Percentiles rank a stretch among this genome's conserved stretches.
phyloP scores from a whole-genome alignment of 2,113 vertebrate species.

The Cranoglanis bouderius region DNA sequence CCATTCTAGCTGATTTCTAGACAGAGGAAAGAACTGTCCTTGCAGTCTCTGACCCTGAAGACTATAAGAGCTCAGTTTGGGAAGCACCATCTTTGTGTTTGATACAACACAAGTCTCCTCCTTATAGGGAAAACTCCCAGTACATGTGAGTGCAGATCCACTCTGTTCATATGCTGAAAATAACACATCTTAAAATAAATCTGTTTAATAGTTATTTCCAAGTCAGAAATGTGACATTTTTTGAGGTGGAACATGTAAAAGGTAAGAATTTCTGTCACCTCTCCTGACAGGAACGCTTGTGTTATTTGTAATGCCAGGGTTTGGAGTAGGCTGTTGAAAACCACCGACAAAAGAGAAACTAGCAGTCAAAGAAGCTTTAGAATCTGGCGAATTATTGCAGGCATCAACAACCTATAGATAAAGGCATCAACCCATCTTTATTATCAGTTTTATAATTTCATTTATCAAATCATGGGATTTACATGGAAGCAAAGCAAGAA shows the following conservation, averaged over 20 bases:
- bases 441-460: too few relatives aligned
- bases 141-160: neutral
- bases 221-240: neutral
- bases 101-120: neutral
- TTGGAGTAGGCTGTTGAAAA: conserved; percentile 16
- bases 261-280: neutral
- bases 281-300: neutral
- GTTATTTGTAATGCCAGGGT: conserved; percentile 18
- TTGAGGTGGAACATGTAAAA: neutral
- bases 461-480: too few relatives aligned
- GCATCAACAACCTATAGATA: conserved; percentile 65
- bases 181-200: neutral
- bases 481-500: neutral
- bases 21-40: conserved; percentile 65
- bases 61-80: conserved; percentile 39
- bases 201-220: neutral
- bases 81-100: conserved; percentile 22
- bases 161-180: conserved; percentile 33
- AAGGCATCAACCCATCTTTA: conserved; percentile 6
- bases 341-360: neutral
- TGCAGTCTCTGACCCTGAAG: conserved; percentile 63
- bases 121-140: conserved; percentile 17
- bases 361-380: conserved; percentile 14
- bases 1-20: conserved; percentile 67
- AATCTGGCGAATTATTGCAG: conserved; percentile 61